Evolutionary conservation across 2,113 vertebrate species (phyloP).

Genomic region (Numenius arquata): DNA sequence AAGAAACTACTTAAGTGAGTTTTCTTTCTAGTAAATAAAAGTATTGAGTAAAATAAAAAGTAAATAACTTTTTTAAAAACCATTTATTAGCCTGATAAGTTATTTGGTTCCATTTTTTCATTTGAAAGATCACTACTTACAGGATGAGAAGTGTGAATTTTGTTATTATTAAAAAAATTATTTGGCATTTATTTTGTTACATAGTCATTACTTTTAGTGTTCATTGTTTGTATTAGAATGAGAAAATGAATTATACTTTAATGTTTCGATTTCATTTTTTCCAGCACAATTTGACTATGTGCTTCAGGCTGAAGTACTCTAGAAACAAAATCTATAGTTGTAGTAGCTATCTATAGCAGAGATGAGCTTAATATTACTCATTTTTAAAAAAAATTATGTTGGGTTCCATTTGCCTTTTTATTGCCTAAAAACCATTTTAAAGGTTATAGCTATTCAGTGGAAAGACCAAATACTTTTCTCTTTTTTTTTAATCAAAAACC

Average conservation of each 20-base stretch:
- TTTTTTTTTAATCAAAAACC: background rate
- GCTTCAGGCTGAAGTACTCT: background rate
- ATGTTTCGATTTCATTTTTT: background rate
- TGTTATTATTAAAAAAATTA: background rate
- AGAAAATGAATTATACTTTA: background rate
- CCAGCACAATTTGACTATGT: background rate
- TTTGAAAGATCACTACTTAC: background rate
- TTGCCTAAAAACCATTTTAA: background rate
- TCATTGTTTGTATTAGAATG: background rate
- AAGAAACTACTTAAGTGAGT: background rate
- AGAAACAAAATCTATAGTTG: background rate
- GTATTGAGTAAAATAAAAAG: background rate
- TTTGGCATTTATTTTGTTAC: background rate
- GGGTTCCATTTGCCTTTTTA: background rate
- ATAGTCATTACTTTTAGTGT: background rate
- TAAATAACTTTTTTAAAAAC: background rate
- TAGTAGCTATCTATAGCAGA: background rate
- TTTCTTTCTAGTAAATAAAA: background rate
- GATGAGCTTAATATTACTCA: background rate
- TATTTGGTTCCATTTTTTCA: background rate
- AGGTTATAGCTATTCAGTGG: background rate
- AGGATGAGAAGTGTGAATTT: background rate
- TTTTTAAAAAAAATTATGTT: background rate
- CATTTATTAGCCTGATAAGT: background rate
- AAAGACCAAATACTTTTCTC: background rate